phyloP scores from a whole-genome alignment of 2,888 invertebrate genomes.

The Aleiodes leptofemur region DNA sequence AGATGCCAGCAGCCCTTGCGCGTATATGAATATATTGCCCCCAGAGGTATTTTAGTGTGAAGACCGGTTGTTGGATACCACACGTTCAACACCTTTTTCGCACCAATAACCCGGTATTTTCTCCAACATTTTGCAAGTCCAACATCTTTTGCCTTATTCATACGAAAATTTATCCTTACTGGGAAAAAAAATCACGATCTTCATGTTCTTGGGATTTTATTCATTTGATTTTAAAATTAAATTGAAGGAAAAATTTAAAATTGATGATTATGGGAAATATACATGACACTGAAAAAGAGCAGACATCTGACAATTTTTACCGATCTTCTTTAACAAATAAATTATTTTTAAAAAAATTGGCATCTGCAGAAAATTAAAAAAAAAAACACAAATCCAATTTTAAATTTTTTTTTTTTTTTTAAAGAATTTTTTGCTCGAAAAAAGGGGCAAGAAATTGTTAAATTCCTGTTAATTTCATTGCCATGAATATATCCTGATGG shows the following conservation, averaged over 20 bases:
- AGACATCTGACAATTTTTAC: too few species aligned
- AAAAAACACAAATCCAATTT: neutral
- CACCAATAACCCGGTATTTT: slow-evolving; percentile 28
- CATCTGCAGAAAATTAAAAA: too few species aligned
- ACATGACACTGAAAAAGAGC: too few species aligned
- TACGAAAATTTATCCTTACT: neutral
- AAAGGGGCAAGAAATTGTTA: too few species aligned
- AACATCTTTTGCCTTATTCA: neutral
- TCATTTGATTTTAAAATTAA: slow-evolving; percentile 6
- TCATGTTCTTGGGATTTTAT: neutral
- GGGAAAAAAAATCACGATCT: neutral
- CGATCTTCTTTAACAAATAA: too few species aligned
- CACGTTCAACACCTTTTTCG: slow-evolving; percentile 54
- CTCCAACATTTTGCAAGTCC: neutral
- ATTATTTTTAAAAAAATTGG: too few species aligned
- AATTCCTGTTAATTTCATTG: too few species aligned
- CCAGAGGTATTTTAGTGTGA: slow-evolving; percentile 32
- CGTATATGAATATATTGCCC: slow-evolving; percentile 18
- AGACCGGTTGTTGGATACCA: slow-evolving; percentile 65
- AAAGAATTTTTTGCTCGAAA: too few species aligned
- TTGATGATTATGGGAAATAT: slow-evolving; percentile 15
- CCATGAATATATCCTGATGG: slow-evolving; percentile 23
- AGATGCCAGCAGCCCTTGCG: slow-evolving; percentile 57
- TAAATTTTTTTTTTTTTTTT: too few species aligned
- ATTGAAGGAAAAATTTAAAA: slow-evolving; percentile 3